Evolutionary conservation across 2,888 invertebrate species (phyloP).

Genomic region (Helleia helle): DNA sequence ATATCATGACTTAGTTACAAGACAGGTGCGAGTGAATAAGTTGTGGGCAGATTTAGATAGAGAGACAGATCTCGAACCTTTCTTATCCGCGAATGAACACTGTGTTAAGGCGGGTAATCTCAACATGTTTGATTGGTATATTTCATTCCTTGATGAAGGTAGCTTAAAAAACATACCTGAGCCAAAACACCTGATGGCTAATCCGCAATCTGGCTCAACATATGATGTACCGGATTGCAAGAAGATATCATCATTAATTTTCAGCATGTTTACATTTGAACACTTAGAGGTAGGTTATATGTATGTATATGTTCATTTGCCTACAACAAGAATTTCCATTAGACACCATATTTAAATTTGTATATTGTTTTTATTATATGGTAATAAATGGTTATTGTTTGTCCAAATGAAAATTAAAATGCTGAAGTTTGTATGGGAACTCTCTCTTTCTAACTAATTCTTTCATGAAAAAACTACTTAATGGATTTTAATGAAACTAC

Average conservation of each 20-base stretch:
- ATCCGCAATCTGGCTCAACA: conserved; percentile 31
- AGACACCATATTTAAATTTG: no score
- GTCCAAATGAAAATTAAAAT: no score
- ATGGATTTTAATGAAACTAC: no score
- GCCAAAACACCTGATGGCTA: conserved; percentile 34
- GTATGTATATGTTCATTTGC: no score
- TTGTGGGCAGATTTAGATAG: conserved; percentile 73
- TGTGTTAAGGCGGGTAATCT: conserved; percentile 79
- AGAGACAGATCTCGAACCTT: conserved; percentile 75
- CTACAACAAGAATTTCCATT: no score
- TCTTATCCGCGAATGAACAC: conserved; percentile 76
- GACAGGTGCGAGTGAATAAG: conserved; percentile 77
- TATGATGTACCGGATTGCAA: conserved; percentile 77
- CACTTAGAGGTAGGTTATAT: conserved; percentile 55
- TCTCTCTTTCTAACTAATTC: no score
- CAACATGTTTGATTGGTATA: conserved; percentile 80
- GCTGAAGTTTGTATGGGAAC: no score
- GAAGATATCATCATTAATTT: conserved; percentile 64
- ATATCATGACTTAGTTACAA: conserved; percentile 76
- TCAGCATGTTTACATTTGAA: conserved; percentile 60
- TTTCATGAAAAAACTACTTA: no score
- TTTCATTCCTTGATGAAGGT: conserved; percentile 73
- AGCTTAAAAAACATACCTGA: conserved; percentile 56
- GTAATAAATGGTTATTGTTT: neutral
- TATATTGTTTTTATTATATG: neutral